Evolutionary conservation across 2,888 invertebrate species (phyloP).

Genomic region (Pristionchus fissidentatus): DNA sequence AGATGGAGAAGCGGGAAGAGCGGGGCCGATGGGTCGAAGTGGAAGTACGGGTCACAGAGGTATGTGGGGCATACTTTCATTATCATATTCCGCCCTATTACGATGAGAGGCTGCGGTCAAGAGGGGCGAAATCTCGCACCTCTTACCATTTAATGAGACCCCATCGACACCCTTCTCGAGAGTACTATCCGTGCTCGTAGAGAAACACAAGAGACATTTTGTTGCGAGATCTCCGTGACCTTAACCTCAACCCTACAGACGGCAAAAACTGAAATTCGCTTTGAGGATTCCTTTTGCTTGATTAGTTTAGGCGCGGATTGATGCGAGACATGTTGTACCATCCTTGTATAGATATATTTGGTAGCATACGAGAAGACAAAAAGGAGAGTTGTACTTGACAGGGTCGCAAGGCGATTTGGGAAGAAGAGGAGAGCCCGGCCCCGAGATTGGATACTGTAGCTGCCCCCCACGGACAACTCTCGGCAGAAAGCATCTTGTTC

Average conservation of each 20-base stretch:
- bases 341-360: neutral
- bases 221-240: constrained; percentile 21
- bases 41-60: neutral
- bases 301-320: neutral
- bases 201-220: constrained; percentile 9
- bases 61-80: neutral
- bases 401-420: neutral
- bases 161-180: constrained; percentile 10
- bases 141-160: constrained; percentile 19
- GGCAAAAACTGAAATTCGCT: neutral
- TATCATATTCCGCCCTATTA: constrained; percentile 12
- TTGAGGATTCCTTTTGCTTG: neutral
- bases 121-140: neutral
- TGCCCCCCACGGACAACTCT: constrained; percentile 33
- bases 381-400: constrained; percentile 3
- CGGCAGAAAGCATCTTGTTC: neutral
- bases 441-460: constrained; percentile 36
- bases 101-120: neutral
- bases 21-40: neutral
- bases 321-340: neutral
- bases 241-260: neutral
- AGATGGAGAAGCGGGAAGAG: neutral
- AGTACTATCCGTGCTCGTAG: constrained; percentile 7
- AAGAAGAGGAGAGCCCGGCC: neutral
- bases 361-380: neutral